phyloP scores from a whole-genome alignment of 2,797 vertebrate genomes.

The Tauraco hartlaubi region DNA sequence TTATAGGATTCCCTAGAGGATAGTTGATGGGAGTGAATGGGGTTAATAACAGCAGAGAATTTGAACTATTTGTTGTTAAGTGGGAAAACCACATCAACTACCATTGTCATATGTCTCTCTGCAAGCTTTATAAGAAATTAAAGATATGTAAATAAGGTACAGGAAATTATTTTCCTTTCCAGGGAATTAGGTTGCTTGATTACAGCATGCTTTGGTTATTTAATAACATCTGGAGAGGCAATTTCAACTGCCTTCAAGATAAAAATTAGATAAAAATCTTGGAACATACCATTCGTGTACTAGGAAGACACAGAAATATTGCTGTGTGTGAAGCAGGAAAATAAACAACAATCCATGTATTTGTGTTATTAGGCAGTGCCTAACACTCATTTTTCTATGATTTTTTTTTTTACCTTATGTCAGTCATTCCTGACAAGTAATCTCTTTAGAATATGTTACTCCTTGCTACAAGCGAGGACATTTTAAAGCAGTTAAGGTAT shows the following conservation, averaged over 20 bases:
- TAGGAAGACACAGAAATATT: neutral
- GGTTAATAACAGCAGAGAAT: neutral
- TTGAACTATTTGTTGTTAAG: conserved; percentile 22
- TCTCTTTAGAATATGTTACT: neutral
- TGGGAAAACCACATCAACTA: neutral
- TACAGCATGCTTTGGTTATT: conserved; percentile 30
- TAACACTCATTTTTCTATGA: neutral
- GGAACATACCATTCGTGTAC: neutral
- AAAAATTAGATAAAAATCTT: conserved; percentile 48
- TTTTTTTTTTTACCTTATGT: neutral
- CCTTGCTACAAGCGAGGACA: neutral
- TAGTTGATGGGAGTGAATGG: neutral
- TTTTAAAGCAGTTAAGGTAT: neutral
- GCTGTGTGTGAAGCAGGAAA: neutral
- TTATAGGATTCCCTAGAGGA: neutral
- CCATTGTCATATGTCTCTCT: neutral
- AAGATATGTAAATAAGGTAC: conserved; percentile 42
- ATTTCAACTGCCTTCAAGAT: conserved; percentile 32
- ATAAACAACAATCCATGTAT: neutral
- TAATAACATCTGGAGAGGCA: conserved; percentile 54
- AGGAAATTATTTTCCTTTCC: conserved; percentile 51
- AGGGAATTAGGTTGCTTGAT: conserved; percentile 13
- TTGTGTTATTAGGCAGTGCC: neutral
- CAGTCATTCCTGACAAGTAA: neutral
- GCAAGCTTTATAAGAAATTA: conserved; percentile 35